Conservation (phyloP, 2,888 invertebrate species). For the Epistrophe eligans region DNA sequence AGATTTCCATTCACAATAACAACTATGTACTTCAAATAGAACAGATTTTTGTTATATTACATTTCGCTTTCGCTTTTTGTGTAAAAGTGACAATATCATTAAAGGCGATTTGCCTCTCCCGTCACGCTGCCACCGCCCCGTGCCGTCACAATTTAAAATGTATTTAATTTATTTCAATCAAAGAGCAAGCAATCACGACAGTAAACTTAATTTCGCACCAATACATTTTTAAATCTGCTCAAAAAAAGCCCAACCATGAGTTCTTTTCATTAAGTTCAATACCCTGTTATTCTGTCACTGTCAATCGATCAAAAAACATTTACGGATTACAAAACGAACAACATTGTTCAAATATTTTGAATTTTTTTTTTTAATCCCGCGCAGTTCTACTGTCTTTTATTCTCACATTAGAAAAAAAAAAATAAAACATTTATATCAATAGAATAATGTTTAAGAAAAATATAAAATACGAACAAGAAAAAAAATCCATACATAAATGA, state of each 20-base stretch:
- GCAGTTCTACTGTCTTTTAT: neutral
- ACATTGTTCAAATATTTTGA: neutral
- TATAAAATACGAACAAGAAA: neutral
- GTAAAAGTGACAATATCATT: no score
- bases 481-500: conserved; percentile 25
- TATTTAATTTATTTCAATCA: neutral
- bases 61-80: no score
- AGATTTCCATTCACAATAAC: no score
- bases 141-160: no score
- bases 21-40: no score
- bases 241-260: neutral
- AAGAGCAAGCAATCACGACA: neutral
- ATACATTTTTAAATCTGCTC: neutral
- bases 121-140: no score
- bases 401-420: neutral
- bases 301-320: neutral
- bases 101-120: no score
- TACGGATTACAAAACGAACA: neutral
- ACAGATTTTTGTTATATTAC: no score
- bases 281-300: neutral
- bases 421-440: neutral
- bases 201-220: neutral
- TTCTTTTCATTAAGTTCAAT: neutral
- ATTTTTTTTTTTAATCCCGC: neutral
- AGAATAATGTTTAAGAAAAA: neutral